Conservation (phyloP, 2,797 vertebrate species). For the Sphenodon punctatus region DNA sequence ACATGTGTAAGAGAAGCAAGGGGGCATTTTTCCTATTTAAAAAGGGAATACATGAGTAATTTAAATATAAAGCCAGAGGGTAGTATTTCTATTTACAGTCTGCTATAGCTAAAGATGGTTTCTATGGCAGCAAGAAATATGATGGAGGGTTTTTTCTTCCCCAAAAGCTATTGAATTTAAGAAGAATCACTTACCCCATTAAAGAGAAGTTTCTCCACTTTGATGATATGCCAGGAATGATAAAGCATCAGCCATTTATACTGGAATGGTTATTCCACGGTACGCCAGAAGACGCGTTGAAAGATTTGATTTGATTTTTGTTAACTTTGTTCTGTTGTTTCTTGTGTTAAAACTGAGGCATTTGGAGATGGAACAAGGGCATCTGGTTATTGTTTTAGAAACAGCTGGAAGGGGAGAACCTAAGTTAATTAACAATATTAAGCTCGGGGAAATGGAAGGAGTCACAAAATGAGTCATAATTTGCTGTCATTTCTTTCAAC, state of each 20-base stretch:
- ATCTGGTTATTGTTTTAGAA: constrained; percentile 33
- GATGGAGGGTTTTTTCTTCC: neutral
- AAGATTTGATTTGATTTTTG: neutral
- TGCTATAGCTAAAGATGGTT: constrained; percentile 54
- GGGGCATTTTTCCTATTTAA: constrained; percentile 38
- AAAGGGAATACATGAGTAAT: constrained; percentile 29
- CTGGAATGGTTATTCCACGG: neutral
- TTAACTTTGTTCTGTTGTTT: too few relatives aligned
- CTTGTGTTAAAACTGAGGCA: constrained; percentile 9
- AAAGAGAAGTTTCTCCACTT: constrained; percentile 50
- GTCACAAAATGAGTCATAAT: constrained; percentile 42
- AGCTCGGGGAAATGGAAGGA: neutral
- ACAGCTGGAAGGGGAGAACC: constrained; percentile 22
- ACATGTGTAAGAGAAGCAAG: constrained; percentile 20
- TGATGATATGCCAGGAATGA: constrained; percentile 16
- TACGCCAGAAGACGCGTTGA: neutral
- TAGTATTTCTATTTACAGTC: constrained; percentile 48
- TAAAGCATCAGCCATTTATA: constrained; percentile 22
- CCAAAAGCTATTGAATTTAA: constrained; percentile 48
- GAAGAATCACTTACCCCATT: constrained; percentile 49
- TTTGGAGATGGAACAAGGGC: constrained; percentile 1
- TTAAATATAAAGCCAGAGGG: constrained; percentile 43
- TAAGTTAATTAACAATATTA: constrained; percentile 48
- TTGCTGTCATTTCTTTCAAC: constrained; percentile 39
- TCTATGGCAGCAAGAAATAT: constrained; percentile 62